phyloP scores from a whole-genome alignment of 2,888 invertebrate genomes.

The Cheilosia pagana region DNA sequence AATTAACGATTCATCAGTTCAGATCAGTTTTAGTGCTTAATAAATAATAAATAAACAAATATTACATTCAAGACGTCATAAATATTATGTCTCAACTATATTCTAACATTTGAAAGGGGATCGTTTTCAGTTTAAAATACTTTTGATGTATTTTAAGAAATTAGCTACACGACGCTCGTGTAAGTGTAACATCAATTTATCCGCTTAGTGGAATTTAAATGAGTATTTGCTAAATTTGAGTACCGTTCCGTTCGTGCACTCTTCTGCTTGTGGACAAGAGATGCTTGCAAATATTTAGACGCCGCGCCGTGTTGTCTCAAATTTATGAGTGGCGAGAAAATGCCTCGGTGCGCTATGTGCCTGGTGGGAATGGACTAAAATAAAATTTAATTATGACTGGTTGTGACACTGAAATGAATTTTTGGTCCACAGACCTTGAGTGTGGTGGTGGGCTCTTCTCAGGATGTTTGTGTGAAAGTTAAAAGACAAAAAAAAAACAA shows the following conservation, averaged over 20 bases:
- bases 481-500: background rate
- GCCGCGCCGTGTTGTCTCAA: background rate
- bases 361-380: background rate
- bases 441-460: background rate
- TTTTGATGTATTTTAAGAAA: background rate
- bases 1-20: background rate
- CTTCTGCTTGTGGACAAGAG: background rate
- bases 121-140: background rate
- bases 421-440: background rate
- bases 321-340: background rate
- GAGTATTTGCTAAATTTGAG: background rate
- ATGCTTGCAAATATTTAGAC: background rate
- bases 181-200: background rate
- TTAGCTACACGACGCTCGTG: background rate
- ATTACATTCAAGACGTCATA: background rate
- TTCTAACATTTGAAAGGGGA: background rate
- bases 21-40: too few relatives aligned
- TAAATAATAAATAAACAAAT: too few relatives aligned
- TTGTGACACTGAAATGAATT: slow-evolving; percentile 1
- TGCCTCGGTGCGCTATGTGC: background rate
- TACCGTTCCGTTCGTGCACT: background rate
- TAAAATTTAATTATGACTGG: background rate
- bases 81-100: background rate
- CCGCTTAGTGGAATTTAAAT: background rate
- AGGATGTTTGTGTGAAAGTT: background rate